Conservation (phyloP, 2,888 invertebrate species). For the Dasypolia templi region DNA sequence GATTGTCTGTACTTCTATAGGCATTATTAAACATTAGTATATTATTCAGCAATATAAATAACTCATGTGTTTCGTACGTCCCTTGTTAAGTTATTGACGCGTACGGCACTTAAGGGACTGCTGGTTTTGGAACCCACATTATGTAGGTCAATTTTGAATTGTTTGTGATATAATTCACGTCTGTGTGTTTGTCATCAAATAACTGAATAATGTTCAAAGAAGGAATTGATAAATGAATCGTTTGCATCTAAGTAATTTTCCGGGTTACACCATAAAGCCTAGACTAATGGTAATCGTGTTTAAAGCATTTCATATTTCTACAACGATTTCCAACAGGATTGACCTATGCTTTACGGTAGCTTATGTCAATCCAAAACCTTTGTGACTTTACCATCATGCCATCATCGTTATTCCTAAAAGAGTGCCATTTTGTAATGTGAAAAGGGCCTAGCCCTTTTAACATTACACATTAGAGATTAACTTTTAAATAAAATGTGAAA, state of each 20-base stretch:
- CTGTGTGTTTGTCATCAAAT: neutral
- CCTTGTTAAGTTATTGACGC: slow-evolving; percentile 48
- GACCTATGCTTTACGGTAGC: neutral
- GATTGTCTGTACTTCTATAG: slow-evolving; percentile 6
- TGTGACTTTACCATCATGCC: neutral
- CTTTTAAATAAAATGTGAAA: too few species aligned
- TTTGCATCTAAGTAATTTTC: neutral
- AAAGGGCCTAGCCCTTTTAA: too few species aligned
- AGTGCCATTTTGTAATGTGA: neutral
- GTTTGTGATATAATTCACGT: neutral
- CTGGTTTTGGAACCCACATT: neutral
- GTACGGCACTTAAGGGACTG: slow-evolving; percentile 18
- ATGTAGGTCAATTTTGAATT: slow-evolving; percentile 11
- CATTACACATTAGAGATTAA: too few species aligned
- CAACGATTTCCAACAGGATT: neutral
- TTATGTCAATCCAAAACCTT: neutral
- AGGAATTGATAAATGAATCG: neutral
- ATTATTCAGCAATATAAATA: slow-evolving; percentile 44
- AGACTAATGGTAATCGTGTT: neutral
- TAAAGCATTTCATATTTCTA: neutral
- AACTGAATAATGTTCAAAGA: neutral
- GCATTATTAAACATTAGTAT: slow-evolving; percentile 29
- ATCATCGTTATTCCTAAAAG: neutral
- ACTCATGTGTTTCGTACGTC: slow-evolving; percentile 24
- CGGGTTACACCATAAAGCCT: neutral